Evolutionary conservation across 2,113 vertebrate species (phyloP), one percentile per base, ranked within the genome.

Genomic region (Boulengeromyrus knoepffleri): DNA sequence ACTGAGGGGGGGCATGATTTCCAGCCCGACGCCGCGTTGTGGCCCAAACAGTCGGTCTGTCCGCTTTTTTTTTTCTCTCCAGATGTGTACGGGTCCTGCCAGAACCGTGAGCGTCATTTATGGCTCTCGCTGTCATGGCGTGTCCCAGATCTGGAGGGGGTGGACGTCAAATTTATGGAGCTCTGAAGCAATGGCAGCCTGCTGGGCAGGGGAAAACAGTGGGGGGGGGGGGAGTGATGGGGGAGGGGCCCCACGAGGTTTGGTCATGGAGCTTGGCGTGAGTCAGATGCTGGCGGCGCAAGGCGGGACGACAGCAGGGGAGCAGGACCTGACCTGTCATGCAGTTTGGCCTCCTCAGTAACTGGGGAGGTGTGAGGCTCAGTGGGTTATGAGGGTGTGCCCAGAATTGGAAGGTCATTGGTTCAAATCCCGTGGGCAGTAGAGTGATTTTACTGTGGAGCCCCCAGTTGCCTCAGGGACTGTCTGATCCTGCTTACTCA

Each of bases 11-110:
- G 21, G 8, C 3, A 24, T 46, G 42, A 46, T 49, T 66, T 88
- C 87, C 39, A 88, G 87, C 52, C 21, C 31, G 19, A 21, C 2
- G 39, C 36, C 0, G 36, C 17, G 9, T 27, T 91, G 70, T 86
- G 92, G 45, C 47, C 90, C 89, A 89, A 56, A 45, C 85, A 70
- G 53, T 17, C 62, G 0, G 70, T 42, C 5, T 77, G 36, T 39
- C 15, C 0, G 0, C 5, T 39, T 89, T 24, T 90, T 90, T 87
- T 87, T 86, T 89, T 92, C 74, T 42, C 88, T 92, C 93, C 92
- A 94, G 92, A 94, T 94, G 92, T 94, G 92, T 93, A 92, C 89
- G 89, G 86, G 88, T n/a, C 70, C 62, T 88, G 90, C 90, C 91
- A 92, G 17, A 19, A 17, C 66, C 86, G 87, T 15, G 88, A 31